Base-by-base conservation (phyloP, 2,113 vertebrate species). In the Malurus elegans region DNA sequence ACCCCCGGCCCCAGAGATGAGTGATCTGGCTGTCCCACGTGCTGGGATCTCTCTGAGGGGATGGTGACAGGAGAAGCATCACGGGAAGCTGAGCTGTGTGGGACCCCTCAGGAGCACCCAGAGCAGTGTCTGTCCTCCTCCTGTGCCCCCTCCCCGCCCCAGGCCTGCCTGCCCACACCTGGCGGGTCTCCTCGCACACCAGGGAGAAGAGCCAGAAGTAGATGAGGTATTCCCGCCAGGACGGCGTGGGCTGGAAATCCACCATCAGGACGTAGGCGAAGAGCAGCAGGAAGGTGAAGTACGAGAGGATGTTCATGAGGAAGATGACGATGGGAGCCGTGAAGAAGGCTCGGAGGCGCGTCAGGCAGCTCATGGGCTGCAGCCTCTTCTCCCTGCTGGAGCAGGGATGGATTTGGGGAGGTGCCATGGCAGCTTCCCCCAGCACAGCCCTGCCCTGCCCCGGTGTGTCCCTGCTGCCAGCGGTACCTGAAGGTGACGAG, bases 201-300 rank as follows among this genome's bases (percentile, higher is more conserved):
- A 99, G 96, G 8, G 99, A 98, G 82, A 98, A 87, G 66, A 99
- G 97, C 99, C 99, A 99, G 90, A 99, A 90, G 94, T 99, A 99
- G 84, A 99, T 97, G 92, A 99, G 93, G 32, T 96, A 67, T 93
- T 99, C 99, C 29, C 56, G 67, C 94, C 96, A 94, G 13, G 99
- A 99, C 0, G 99, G 99, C 1, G 0, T n/a, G 0, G 86, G 50
- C 96, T 99, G 99, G 95, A 99, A 99, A 97, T 99, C 99, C 4
- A 98, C 98, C 98, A 99, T 98, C 65, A 99, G 97, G 83, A 99
- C 98, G 2, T 98, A 98, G 16, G 99, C 98, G 6, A 99, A 99
- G 53, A 99, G 98, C 95, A 98, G 97, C 57, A 99, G 98, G 97
- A 99, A 99, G 82, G 97, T 98, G 14, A 99, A 99, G 96, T 99